phyloP scores from a whole-genome alignment of 2,113 vertebrate genomes.

The Ancistrus triradiatus region DNA sequence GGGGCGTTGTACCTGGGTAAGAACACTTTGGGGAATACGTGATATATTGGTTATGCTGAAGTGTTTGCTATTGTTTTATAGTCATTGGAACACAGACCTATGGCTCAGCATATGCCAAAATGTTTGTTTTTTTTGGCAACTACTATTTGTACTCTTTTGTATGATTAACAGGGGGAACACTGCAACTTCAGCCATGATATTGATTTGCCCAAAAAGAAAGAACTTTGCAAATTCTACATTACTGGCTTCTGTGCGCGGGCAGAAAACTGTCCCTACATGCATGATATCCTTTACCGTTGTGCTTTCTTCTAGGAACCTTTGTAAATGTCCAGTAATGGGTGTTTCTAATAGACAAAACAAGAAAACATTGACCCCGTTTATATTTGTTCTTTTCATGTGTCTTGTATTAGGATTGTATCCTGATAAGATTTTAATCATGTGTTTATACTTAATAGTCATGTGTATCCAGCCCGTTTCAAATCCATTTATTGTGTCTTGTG shows the following conservation, averaged over 20 bases:
- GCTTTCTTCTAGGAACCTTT: background rate
- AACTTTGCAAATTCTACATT: constrained; percentile 97
- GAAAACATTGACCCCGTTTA: no score
- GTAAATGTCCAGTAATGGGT: background rate
- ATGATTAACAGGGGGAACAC: constrained; percentile 80
- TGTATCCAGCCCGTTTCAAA: no score
- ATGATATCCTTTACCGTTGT: constrained; percentile 84
- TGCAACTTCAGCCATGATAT: constrained; percentile 97
- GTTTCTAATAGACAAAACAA: background rate
- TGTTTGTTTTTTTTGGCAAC: background rate
- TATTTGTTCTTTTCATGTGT: no score
- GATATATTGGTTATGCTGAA: no score
- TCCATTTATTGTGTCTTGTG: no score
- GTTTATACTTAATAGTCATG: no score
- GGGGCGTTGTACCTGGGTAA: constrained; percentile 91
- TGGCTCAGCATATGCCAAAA: background rate
- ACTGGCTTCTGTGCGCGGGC: constrained; percentile 90
- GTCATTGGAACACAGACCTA: no score
- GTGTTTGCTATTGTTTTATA: no score
- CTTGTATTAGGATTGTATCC: no score
- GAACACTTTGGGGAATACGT: no score
- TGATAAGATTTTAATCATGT: no score
- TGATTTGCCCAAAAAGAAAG: constrained; percentile 89
- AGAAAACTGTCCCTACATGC: constrained; percentile 95
- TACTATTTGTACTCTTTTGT: constrained; percentile 4